A percentile compares a stretch with the other conserved stretches of the same genome.
Evolutionary conservation across 2,797 vertebrate genomes (phyloP).

Genomic region (Petrocephalus sullivani): DNA sequence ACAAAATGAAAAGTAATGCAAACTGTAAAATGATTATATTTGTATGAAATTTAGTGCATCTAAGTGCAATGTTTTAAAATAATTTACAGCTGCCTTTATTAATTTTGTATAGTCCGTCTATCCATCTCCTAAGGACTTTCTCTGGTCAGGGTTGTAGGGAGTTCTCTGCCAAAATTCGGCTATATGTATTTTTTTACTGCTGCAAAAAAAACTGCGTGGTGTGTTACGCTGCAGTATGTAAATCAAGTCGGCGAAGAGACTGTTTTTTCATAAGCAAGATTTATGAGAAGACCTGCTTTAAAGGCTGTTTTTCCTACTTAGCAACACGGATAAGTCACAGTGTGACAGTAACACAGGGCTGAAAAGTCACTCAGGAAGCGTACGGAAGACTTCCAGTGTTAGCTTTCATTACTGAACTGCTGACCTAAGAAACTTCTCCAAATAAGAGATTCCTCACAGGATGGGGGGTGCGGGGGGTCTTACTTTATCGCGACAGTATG

Average conservation of each 20-base stretch:
- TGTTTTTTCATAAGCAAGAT: neutral
- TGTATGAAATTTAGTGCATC: neutral
- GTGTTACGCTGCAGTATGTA: neutral
- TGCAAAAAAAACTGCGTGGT: neutral
- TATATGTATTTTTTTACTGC: neutral
- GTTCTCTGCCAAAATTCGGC: neutral
- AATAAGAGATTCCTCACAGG: neutral
- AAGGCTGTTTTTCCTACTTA: neutral
- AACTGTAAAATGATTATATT: neutral
- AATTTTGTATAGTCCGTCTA: neutral
- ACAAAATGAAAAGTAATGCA: neutral
- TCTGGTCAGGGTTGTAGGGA: neutral
- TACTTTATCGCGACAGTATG: constrained; percentile 41
- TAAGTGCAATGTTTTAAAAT: neutral
- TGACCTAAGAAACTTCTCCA: neutral
- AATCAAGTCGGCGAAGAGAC: neutral
- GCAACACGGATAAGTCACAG: neutral
- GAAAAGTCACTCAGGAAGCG: neutral
- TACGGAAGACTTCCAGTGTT: neutral
- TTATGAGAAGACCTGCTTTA: neutral
- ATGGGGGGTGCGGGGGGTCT: neutral
- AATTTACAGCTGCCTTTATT: neutral
- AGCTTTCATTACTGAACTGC: neutral
- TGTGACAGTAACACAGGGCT: neutral
- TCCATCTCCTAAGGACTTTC: neutral